Percentiles rank a stretch among this genome's conserved stretches.
Conservation (phyloP, 2,797 vertebrate species). For the Pogonophryne albipinna region DNA sequence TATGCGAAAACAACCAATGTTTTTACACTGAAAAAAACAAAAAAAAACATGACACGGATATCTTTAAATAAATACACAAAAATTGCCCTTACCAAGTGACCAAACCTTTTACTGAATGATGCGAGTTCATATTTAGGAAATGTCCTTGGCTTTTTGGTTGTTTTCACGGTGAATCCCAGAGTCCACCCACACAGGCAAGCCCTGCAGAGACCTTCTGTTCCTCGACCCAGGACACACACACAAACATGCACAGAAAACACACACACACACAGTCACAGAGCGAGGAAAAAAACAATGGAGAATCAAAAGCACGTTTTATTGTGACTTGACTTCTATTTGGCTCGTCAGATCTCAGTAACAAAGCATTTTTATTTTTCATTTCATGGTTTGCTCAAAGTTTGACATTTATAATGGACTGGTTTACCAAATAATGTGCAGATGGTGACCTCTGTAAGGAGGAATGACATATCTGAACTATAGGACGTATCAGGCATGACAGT, state of each 20-base stretch:
- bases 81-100: conserved; percentile 8
- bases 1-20: not conserved
- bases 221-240: conserved; percentile 76
- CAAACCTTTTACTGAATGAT: conserved; percentile 31
- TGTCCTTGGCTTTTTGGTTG: conserved; percentile 86
- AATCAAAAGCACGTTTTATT: conserved; percentile 42
- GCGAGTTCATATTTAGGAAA: conserved; percentile 79
- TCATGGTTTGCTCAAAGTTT: conserved; percentile 41
- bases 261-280: conserved; percentile 13
- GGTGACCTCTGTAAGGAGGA: conserved; percentile 26
- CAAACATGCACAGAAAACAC: conserved; percentile 12
- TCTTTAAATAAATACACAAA: conserved; percentile 31
- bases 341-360: conserved; percentile 13
- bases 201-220: conserved; percentile 91
- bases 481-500: conserved; percentile 19
- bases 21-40: not conserved
- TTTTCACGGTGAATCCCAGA: conserved; percentile 89
- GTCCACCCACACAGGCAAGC: conserved; percentile 87
- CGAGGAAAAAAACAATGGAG: conserved; percentile 41
- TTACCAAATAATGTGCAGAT: conserved; percentile 46
- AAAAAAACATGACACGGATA: conserved; percentile 14
- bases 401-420: conserved; percentile 34
- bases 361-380: conserved; percentile 50
- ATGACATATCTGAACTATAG: conserved; percentile 19
- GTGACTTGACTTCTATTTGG: conserved; percentile 32